Conservation (phyloP, 2,113 vertebrate species). For the Marmota monax region DNA sequence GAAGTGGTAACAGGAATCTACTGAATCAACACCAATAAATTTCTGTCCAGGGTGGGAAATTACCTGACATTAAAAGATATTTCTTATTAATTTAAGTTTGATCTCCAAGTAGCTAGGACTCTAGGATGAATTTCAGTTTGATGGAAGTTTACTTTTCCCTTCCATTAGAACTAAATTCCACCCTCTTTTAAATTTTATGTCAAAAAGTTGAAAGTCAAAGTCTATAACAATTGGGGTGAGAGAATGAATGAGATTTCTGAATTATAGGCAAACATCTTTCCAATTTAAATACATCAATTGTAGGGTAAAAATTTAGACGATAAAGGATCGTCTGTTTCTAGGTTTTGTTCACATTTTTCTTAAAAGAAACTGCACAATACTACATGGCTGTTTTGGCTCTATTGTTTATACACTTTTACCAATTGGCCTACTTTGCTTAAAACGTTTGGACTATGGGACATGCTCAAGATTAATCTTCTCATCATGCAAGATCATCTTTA, state of each 20-base stretch:
- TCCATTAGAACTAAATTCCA: neutral
- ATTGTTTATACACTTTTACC: conserved; percentile 27
- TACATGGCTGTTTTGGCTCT: neutral
- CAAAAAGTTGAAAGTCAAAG: neutral
- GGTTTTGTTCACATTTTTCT: neutral
- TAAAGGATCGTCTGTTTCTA: neutral
- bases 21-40: neutral
- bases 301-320: neutral
- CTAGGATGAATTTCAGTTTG: neutral
- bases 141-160: neutral
- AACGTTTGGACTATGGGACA: neutral
- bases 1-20: neutral
- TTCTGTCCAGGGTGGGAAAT: neutral
- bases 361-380: neutral
- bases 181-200: neutral
- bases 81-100: neutral
- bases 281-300: neutral
- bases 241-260: neutral
- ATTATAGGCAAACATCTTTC: neutral
- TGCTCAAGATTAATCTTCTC: neutral
- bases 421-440: neutral
- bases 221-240: neutral
- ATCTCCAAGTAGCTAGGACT: neutral
- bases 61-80: neutral
- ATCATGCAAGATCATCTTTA: neutral